phyloP scores from a whole-genome alignment of 2,797 vertebrate genomes.

The Ficedula albicollis region DNA sequence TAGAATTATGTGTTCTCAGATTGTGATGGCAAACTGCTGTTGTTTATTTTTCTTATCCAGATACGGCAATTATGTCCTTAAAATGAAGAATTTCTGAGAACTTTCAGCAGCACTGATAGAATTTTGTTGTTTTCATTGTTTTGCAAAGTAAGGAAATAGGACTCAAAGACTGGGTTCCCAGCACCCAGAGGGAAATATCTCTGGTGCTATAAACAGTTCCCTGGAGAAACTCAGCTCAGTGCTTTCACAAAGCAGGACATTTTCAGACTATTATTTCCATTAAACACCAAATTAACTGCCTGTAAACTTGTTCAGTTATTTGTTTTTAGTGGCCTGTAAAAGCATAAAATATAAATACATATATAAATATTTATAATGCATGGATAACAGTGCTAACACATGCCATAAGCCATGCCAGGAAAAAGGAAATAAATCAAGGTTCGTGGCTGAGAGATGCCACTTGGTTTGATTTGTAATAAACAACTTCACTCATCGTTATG shows the following conservation, averaged over 20 bases:
- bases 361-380: constrained; percentile 73
- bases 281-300: constrained; percentile 63
- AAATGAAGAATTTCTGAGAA: neutral
- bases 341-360: constrained; percentile 67
- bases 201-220: neutral
- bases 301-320: constrained; percentile 65
- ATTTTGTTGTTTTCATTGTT: neutral
- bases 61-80: neutral
- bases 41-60: neutral
- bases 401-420: constrained; percentile 3
- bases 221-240: constrained; percentile 2
- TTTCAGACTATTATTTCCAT: constrained; percentile 59
- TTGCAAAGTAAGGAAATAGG: neutral
- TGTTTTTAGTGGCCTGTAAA: constrained; percentile 66
- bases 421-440: constrained; percentile 37
- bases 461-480: constrained; percentile 40
- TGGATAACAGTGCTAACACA: constrained; percentile 36
- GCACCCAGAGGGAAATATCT: neutral
- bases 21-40: neutral
- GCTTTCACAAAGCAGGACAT: constrained; percentile 18
- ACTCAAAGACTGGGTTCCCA: neutral
- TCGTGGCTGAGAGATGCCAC: neutral
- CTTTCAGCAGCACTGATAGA: neutral
- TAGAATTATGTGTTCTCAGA: neutral
- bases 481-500: neutral